Conservation (phyloP, 2,797 vertebrate genomes). For the Thripadectes ignobilis region DNA sequence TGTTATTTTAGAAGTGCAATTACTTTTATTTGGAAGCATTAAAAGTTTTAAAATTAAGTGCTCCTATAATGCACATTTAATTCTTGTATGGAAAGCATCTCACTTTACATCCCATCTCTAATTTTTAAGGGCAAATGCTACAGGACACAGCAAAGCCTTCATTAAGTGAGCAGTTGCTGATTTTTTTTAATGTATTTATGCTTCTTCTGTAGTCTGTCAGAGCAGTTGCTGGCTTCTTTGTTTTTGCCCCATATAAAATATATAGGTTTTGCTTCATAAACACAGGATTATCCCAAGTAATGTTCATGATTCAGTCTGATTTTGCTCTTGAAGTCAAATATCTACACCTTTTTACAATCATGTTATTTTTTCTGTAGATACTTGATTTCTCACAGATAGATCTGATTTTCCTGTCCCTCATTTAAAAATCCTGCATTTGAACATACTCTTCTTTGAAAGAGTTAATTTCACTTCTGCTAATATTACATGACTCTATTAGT, state of each 20-base stretch:
- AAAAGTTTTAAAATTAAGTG: neutral
- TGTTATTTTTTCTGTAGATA: neutral
- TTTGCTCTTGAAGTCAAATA: neutral
- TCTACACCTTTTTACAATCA: neutral
- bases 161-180: neutral
- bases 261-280: neutral
- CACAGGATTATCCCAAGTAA: neutral
- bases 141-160: neutral
- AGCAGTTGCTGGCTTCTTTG: neutral
- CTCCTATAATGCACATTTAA: neutral
- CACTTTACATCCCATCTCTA: neutral
- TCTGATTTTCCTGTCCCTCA: neutral
- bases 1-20: neutral
- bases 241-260: neutral
- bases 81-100: neutral
- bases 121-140: neutral
- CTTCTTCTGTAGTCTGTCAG: neutral
- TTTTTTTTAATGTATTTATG: neutral
- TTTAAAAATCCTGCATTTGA: neutral
- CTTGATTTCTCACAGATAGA: neutral
- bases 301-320: neutral
- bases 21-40: neutral
- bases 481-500: conserved; percentile 42
- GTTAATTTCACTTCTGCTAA: conserved; percentile 10
- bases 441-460: neutral